A percentile compares a stretch with the other conserved stretches of the same genome.
phyloP scores from a whole-genome alignment of 1,140 invertebrate species.

The Platorchestia sp. region DNA sequence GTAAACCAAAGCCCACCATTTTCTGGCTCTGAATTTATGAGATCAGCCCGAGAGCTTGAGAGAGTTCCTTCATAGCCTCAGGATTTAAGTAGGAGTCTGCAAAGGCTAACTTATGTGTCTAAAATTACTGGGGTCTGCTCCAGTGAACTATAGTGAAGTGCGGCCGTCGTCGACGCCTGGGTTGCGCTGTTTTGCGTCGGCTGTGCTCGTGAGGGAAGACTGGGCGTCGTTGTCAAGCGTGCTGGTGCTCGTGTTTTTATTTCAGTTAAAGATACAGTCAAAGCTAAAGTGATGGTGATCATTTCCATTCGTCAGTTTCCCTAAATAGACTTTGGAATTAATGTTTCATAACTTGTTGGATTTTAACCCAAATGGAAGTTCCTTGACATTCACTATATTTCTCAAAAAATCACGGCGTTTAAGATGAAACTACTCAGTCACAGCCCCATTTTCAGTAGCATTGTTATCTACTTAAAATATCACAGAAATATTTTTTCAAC shows the following conservation, averaged over 20 bases:
- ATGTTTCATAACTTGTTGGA: no score
- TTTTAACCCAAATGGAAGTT: no score
- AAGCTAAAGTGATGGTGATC: not conserved
- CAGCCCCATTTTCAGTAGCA: no score
- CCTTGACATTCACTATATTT: no score
- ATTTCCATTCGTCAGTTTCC: not conserved
- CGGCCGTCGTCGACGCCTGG: not conserved
- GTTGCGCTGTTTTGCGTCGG: not conserved
- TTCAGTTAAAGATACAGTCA: not conserved
- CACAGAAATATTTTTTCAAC: no score
- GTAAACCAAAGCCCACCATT: not conserved
- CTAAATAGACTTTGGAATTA: not conserved
- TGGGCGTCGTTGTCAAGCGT: not conserved
- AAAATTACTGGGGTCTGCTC: not conserved
- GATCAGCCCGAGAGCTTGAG: not conserved
- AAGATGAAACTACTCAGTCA: no score
- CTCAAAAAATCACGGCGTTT: no score
- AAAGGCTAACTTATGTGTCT: not conserved
- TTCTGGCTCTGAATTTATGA: constrained; percentile 1
- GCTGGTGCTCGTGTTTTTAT: no score
- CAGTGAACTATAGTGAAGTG: not conserved
- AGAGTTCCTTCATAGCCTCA: not conserved
- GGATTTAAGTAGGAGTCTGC: not conserved
- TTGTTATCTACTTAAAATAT: no score
- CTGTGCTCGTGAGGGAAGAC: no score